Evolutionary conservation across 1,140 invertebrate genomes (phyloP), one percentile per base, ranked within the genome.

Genomic region (Rhagoletis zephyria): DNA sequence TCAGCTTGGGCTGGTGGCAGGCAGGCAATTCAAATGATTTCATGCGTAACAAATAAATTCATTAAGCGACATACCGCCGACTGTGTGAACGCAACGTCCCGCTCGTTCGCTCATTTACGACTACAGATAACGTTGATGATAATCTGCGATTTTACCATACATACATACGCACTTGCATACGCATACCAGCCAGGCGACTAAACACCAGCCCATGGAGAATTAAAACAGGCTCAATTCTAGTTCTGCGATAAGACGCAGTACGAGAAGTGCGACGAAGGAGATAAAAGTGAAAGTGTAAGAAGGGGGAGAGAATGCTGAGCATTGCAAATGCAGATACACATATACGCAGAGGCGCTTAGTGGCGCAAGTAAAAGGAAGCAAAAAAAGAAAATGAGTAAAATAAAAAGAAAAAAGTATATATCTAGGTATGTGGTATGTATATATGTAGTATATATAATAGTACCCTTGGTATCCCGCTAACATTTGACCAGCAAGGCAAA

Each of bases 21-120:
- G 30, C 30, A 30, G 56, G 59, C 59, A 86, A 86, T 86, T 86
- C 85, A 86, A 86, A 86, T 86, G 85, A 86, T 86, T 40, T 61
- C 85, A 86, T 63, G 85, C 85, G 85, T 86, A 86, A 86, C 85
- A 64, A 86, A 86, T 86, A 86, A 86, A 86, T 86, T 86, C 85
- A 86, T 86, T 86, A 86, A 86, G 85, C 85, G 59, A 48, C 85
- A 86, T 63, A 63, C 60, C 74, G n/a, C 74, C 51, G 48, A 56
- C 74, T 81, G 74, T 19, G 74, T 30, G n/a, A 12, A 63, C 74
- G 10, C 51, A 56, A 14, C 74, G n/a, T 51, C 45, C 74, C 74
- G 74, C 70, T 48, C 48, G 74, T 81, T 81, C 74, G 74, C 74
- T 81, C 74, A 81, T 81, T 81, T 81, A 81, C 74, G 74, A 19